phyloP scores from a whole-genome alignment of 2,888 invertebrate genomes.

The Rugalucina vietnamica region DNA sequence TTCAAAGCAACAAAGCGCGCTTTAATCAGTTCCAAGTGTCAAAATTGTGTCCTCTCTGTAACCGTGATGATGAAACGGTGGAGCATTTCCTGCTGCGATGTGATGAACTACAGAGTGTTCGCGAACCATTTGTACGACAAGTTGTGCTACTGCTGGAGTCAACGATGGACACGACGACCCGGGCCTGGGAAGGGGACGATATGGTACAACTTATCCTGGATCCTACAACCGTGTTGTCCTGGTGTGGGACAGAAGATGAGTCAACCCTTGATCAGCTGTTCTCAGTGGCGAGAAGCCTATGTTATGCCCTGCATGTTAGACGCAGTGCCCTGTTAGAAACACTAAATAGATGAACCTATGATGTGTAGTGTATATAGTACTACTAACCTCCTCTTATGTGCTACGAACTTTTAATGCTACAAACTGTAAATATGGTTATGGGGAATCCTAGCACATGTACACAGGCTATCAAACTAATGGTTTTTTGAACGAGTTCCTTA shows the following conservation, averaged over 20 bases:
- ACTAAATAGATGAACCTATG: background rate
- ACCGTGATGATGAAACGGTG: background rate
- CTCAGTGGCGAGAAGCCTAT: background rate
- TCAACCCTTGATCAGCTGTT: background rate
- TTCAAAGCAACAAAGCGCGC: background rate
- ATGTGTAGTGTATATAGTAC: too few species aligned
- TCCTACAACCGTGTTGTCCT: background rate
- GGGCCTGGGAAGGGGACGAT: background rate
- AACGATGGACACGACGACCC: too few species aligned
- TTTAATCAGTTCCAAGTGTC: background rate
- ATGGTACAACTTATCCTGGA: background rate
- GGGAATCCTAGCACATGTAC: background rate
- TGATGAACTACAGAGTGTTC: too few species aligned
- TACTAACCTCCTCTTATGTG: background rate
- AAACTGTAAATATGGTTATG: background rate
- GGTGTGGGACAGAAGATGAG: background rate
- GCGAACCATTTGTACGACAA: background rate
- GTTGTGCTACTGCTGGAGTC: background rate
- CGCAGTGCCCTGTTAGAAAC: background rate
- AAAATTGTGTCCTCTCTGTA: background rate
- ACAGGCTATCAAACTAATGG: too few species aligned
- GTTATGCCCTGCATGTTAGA: background rate
- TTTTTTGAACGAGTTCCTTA: background rate
- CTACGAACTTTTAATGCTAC: background rate
- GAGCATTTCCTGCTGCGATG: background rate